Base-by-base conservation (phyloP, 2,797 vertebrate genomes). In the Sparidentex hasta region DNA sequence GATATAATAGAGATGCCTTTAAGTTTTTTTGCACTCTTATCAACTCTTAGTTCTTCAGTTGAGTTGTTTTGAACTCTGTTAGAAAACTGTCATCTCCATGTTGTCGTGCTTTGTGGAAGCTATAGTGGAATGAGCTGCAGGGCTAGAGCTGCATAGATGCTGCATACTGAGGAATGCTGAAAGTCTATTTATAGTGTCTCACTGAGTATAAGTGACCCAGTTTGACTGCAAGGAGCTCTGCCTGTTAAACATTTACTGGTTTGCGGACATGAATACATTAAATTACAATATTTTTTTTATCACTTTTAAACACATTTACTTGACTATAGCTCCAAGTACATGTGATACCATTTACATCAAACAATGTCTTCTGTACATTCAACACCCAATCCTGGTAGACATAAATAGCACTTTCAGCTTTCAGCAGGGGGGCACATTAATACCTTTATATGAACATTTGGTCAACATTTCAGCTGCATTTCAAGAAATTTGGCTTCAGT, bases 161-260 rank as follows among this genome's bases (percentile, higher is more conserved):
- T 20, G 38, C 17, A 7, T 3, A 17, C 25, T 43, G 62, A 68
- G 64, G 75, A 86, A 84, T 74, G 80, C n/a, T 38, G 44, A 29
- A 17, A 71, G 44, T 71, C 81, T 89, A 91, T 89, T 88, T 80
- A 77, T 85, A 82, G 88, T 5, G 11, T 48, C 73, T 79, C 9
- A 43, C n/a, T 46, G 16, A 18, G 11, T n/a, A 20, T 3, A 57
- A 75, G 51, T 68, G 90, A 86, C 86, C 80, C 68, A 82, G 59
- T 90, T 91, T 73, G 6, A 59, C 55, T 29, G 11, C 54, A 47
- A 4, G 16, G 18, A 74, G 38, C 27, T 55, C 14, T n/a, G 16
- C 17, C 14, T 50, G 62, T 41, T 48, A 50, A 8, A 33, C 48
- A 17, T 21, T 65, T n/a, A 29, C 25, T 64, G 44, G 5, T 50